Conservation (phyloP, 2,888 invertebrate genomes). For the Charanyca ferruginea region DNA sequence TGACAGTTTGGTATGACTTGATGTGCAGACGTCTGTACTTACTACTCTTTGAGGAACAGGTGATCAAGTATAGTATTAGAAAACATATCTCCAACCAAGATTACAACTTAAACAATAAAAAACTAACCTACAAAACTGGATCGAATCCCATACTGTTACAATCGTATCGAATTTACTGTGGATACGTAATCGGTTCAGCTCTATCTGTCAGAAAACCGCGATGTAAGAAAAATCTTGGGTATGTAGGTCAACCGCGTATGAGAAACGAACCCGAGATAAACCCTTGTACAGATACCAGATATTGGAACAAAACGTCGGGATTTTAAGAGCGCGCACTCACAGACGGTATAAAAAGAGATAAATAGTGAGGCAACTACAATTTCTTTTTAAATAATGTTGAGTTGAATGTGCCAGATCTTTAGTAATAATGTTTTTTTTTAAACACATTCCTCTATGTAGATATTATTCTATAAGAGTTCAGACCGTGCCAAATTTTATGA, state of each 20-base stretch:
- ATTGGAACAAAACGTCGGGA: slow-evolving; percentile 18
- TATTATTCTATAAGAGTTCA: no score
- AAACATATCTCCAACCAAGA: not conserved
- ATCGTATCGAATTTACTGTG: slow-evolving; percentile 27
- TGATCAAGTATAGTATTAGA: no score
- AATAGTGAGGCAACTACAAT: no score
- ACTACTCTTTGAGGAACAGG: no score
- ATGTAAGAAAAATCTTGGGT: slow-evolving; percentile 60
- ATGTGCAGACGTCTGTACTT: no score
- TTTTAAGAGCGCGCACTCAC: not conserved
- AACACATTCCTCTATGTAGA: no score
- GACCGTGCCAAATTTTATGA: no score
- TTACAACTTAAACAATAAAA: slow-evolving; percentile 14
- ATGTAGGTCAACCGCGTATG: slow-evolving; percentile 65
- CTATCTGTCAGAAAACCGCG: slow-evolving; percentile 52
- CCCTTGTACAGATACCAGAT: slow-evolving; percentile 41
- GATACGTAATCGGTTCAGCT: slow-evolving; percentile 48
- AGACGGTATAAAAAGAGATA: not conserved
- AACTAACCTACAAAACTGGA: slow-evolving; percentile 11
- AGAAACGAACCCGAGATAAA: slow-evolving; percentile 51
- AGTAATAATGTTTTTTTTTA: no score
- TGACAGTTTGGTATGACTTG: no score
- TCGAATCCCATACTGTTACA: slow-evolving; percentile 42
- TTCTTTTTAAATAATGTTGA: no score
- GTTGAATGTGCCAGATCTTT: no score